Conservation (phyloP, 1,140 invertebrate species). For the Danaus plexippus region DNA sequence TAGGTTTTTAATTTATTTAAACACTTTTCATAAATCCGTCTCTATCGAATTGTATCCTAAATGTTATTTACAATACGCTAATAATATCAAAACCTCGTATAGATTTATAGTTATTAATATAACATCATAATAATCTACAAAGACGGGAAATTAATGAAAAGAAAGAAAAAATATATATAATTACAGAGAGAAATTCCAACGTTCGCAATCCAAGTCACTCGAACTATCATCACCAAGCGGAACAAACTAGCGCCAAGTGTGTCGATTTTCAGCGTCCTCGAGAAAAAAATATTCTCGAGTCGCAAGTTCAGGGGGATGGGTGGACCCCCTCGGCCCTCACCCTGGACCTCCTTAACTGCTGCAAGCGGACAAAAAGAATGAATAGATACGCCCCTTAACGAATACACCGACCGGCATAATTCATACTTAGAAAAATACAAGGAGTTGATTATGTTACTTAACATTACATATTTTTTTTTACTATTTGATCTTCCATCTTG, state of each 20-base stretch:
- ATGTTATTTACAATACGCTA: too few species aligned
- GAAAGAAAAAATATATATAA: slow-evolving; percentile 45
- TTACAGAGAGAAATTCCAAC: slow-evolving; percentile 45
- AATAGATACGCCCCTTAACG: slow-evolving; percentile 70
- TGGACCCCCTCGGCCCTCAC: slow-evolving; percentile 31
- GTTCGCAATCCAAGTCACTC: slow-evolving; percentile 58
- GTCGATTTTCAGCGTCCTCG: slow-evolving; percentile 67
- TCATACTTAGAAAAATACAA: slow-evolving; percentile 68
- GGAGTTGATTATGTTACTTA: slow-evolving; percentile 52
- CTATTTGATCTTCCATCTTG: too few species aligned
- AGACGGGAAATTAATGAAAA: slow-evolving; percentile 29
- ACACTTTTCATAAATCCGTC: too few species aligned
- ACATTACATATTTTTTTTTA: slow-evolving; percentile 22
- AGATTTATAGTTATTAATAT: slow-evolving; percentile 11
- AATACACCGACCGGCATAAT: slow-evolving; percentile 70
- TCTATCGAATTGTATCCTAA: too few species aligned
- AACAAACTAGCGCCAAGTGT: slow-evolving; percentile 69
- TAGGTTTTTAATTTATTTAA: too few species aligned
- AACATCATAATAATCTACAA: slow-evolving; percentile 24
- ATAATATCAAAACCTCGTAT: slow-evolving; percentile 11
- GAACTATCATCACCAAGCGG: slow-evolving; percentile 62
- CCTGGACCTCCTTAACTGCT: slow-evolving; percentile 64
- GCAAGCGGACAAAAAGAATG: slow-evolving; percentile 68
- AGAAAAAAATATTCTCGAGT: slow-evolving; percentile 69
- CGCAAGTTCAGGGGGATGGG: slow-evolving; percentile 59